phyloP scores from a whole-genome alignment of 2,113 vertebrate genomes.

The Chaenocephalus aceratus region DNA sequence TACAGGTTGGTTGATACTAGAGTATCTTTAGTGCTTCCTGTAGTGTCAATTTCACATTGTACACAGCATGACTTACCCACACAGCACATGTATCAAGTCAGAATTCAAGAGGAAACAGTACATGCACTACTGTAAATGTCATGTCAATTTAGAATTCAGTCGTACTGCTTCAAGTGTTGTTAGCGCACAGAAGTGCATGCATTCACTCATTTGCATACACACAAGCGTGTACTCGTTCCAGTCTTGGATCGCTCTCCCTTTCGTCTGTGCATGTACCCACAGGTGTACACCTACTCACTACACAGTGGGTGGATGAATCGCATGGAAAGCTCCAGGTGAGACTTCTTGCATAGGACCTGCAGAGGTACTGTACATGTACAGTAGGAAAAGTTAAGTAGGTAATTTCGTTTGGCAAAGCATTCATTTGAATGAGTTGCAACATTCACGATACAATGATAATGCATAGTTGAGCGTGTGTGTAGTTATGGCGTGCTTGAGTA shows the following conservation, averaged over 20 bases:
- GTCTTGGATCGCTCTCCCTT: conserved; percentile 10
- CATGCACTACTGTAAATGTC: not conserved
- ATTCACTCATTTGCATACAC: conserved; percentile 1
- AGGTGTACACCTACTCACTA: conserved; percentile 32
- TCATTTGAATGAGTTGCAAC: not conserved
- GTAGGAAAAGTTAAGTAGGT: not conserved
- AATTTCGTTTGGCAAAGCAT: not conserved
- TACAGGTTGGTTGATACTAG: conserved; percentile 7
- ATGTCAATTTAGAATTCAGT: conserved; percentile 11
- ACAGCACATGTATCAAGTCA: not conserved
- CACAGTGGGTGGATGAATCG: conserved; percentile 1
- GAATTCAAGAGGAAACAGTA: not conserved
- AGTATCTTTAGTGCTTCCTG: not conserved
- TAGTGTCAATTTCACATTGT: not conserved
- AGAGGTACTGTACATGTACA: not conserved
- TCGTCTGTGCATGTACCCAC: conserved; percentile 43
- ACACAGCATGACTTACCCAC: not conserved
- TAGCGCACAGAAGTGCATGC: not conserved
- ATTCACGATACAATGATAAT: conserved; percentile 5
- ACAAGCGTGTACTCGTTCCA: conserved; percentile 40
- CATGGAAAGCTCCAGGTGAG: conserved; percentile 1
- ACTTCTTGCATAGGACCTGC: not conserved
- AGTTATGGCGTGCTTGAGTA: conserved; percentile 21
- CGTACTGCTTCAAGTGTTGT: not conserved
- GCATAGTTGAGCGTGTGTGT: conserved; percentile 9